Base-by-base conservation (phyloP, 2,888 invertebrate species). In the Seladonia tumulorum region DNA sequence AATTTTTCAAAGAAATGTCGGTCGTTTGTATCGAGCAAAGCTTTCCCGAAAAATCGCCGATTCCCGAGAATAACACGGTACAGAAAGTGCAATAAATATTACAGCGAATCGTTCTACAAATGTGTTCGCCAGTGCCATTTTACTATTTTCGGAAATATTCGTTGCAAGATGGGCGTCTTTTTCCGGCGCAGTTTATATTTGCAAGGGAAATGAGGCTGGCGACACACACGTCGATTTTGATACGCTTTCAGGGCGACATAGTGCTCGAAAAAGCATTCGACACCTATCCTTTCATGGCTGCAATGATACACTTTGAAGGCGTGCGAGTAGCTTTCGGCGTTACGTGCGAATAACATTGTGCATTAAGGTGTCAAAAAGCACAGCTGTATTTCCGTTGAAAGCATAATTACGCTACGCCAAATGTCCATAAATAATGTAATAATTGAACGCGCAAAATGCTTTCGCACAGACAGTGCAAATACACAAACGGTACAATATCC, bases 181-280 rank as follows among this genome's bases (percentile, higher is more conserved):
- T 63, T 29, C 60, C 60, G 60, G 14, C 25, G 60, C 60, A 29
- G 60, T 63, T 63, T 63, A 63, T 29, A 63, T 63, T 63, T 63
- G 25, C 25, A 63, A 63, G 60, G 60, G 60, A 63, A 63, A 63
- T 63, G 60, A 63, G 60, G 29, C 60, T 16, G n/a, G 60, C 25
- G 60, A 29, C 60, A 63, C 60, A 63, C 60, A n/a, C 60, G 25
- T 63, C 60, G 60, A 63, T 63, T 63, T 29, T 63, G 60, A 29
- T 63, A 63, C 60, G 29, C 60, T 63, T 63, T 63, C 29, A 63
- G 29, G 29, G 29, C 60, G 60, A 29, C 60, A 63, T 63, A 63
- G 60, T 63, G 60, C 60, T 29, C 16, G 60, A 29, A 63, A 63
- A 63, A 63, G 60, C 60, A 63, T 63, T 63, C 60, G 60, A 29